Evolutionary conservation across 2,113 vertebrate species (phyloP).

Genomic region (Corythaixoides concolor): DNA sequence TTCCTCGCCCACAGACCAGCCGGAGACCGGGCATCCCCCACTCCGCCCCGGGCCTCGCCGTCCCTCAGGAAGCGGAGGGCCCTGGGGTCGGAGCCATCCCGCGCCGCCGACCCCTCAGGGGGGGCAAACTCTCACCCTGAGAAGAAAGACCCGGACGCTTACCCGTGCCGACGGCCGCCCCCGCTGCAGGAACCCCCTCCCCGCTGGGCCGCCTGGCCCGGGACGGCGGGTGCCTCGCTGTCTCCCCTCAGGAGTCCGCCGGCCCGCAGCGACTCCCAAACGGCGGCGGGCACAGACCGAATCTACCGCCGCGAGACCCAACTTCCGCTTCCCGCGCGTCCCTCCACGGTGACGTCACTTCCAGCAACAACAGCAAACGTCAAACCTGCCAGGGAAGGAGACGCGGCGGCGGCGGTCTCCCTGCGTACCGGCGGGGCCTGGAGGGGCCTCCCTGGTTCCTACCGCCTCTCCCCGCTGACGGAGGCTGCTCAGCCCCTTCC

Average conservation of each 20-base stretch:
- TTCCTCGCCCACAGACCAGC: not conserved
- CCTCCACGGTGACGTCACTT: conserved; percentile 39
- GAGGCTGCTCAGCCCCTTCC: not conserved
- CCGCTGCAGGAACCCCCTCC: not conserved
- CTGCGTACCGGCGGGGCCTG: not conserved
- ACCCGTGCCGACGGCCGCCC: not conserved
- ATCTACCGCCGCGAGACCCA: not conserved
- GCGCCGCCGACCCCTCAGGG: not conserved
- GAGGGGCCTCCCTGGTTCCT: not conserved
- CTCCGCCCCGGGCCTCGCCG: not conserved
- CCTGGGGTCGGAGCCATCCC: too few relatives aligned
- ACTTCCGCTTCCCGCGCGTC: not conserved
- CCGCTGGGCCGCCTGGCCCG: too few relatives aligned
- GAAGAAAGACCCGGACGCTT: not conserved
- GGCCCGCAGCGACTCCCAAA: fast-evolving
- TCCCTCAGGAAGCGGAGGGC: too few relatives aligned
- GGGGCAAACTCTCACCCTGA: fast-evolving
- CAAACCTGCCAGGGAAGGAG: not conserved
- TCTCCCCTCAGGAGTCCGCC: fast-evolving
- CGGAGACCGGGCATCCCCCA: too few relatives aligned
- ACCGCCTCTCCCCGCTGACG: not conserved
- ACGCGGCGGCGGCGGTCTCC: not conserved
- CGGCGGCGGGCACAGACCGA: not conserved
- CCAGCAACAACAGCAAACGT: conserved; percentile 73
- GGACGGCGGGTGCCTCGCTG: not conserved